These are phyloP conservation scores for Agrilus cyanescens DNA, from an alignment of 2,888 invertebrate species.

Conservation along the genomic window DNA sequence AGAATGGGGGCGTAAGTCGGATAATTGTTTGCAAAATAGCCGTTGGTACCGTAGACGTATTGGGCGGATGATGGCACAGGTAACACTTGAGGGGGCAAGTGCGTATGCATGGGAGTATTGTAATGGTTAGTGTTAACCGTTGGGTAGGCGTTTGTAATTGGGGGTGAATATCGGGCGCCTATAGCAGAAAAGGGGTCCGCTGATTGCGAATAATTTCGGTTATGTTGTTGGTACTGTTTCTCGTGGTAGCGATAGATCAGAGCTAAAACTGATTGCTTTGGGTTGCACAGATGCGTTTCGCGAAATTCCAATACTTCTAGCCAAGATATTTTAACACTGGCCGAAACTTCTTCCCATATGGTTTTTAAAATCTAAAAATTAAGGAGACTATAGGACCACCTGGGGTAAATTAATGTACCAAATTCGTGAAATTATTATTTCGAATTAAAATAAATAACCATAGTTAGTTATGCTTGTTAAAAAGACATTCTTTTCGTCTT, in stretches of 20 bases:
- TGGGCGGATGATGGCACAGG: constrained; percentile 14
- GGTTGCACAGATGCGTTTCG: constrained; percentile 41
- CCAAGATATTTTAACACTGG: constrained; percentile 46
- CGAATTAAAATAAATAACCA: too few species aligned
- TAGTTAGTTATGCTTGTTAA: too few species aligned
- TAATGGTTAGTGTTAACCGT: constrained; percentile 21
- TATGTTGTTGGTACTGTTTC: constrained; percentile 31
- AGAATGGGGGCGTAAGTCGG: constrained; percentile 13
- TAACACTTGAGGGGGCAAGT: constrained; percentile 13
- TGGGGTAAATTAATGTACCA: not conserved
- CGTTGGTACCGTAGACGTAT: constrained; percentile 20
- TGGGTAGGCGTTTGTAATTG: constrained; percentile 10
- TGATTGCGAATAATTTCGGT: constrained; percentile 17
- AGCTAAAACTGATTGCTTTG: constrained; percentile 40
- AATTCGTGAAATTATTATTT: too few species aligned
- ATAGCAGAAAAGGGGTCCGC: constrained; percentile 20
- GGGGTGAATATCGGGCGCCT: constrained; percentile 17
- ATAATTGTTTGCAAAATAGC: constrained; percentile 16
- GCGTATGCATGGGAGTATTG: constrained; percentile 22
- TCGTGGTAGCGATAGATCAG: constrained; percentile 37
- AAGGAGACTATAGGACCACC: constrained; percentile 1
- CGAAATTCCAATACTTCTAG: constrained; percentile 55
- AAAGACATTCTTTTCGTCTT: too few species aligned
- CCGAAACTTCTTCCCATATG: constrained; percentile 60
- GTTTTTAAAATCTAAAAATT: constrained; percentile 56